These are phyloP conservation scores for Chlorospingus semifuscus DNA, from an alignment of 2,797 vertebrate genomes.

Conservation along the genomic window DNA sequence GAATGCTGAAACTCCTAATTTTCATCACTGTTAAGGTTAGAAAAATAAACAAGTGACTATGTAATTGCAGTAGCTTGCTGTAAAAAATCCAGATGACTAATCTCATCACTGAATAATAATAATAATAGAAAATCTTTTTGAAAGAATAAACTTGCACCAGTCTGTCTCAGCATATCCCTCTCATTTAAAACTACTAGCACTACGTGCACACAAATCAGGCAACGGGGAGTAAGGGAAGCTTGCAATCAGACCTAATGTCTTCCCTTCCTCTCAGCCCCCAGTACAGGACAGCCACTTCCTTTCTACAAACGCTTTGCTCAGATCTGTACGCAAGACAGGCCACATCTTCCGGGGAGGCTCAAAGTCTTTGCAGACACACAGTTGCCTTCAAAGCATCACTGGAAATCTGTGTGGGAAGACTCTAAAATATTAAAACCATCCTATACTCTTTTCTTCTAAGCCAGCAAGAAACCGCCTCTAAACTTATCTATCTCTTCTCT, in stretches of 20 bases:
- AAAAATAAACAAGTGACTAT: not conserved
- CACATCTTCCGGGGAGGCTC: conserved; percentile 73
- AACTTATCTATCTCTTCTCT: conserved; percentile 45
- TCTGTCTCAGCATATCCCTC: not conserved
- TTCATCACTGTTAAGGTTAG: not conserved
- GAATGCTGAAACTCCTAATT: not conserved
- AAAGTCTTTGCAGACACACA: conserved; percentile 63
- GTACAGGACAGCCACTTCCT: conserved; percentile 77
- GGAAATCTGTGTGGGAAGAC: conserved; percentile 88
- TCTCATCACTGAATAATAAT: not conserved
- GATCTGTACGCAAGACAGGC: conserved; percentile 84
- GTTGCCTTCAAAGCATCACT: conserved; percentile 85
- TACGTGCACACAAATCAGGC: not conserved
- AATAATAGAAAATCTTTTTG: not conserved
- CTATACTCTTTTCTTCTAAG: conserved; percentile 53
- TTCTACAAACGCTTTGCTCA: conserved; percentile 77
- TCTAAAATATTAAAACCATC: conserved; percentile 73
- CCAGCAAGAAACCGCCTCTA: conserved; percentile 25
- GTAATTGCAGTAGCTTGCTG: not conserved
- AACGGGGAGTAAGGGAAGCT: conserved; percentile 32
- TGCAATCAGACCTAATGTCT: conserved; percentile 49
- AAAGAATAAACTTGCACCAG: not conserved
- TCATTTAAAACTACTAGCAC: not conserved
- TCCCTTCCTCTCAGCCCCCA: conserved; percentile 61
- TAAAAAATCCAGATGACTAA: conserved; percentile 8